A percentile compares a stretch with the other conserved stretches of the same genome.
These are phyloP conservation scores for Phytoseiulus persimilis DNA, from an alignment of 2,888 invertebrate species.

Conservation along the genomic window DNA sequence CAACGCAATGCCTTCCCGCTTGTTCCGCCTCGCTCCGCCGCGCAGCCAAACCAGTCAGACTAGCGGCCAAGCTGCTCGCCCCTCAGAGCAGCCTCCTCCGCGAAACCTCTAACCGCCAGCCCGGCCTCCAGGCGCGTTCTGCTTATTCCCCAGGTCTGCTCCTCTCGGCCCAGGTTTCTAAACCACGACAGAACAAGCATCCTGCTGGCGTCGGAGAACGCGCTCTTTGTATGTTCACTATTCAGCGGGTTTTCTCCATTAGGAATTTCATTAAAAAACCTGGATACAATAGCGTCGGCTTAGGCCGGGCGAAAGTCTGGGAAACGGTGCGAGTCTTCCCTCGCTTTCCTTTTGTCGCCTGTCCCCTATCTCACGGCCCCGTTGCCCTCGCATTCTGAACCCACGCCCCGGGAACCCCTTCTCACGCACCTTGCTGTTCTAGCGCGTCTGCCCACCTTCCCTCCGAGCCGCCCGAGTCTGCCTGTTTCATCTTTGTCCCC, in stretches of 20 bases:
- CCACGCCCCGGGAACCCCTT: neutral
- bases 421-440: neutral
- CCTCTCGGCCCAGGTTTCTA: neutral
- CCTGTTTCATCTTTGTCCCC: neutral
- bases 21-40: neutral
- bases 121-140: neutral
- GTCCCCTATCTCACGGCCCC: neutral
- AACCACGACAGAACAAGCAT: neutral
- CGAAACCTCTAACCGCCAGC: neutral
- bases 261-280: neutral
- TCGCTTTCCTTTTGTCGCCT: neutral
- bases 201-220: neutral
- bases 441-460: neutral
- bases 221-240: neutral
- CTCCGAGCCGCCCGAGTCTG: neutral
- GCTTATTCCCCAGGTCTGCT: neutral
- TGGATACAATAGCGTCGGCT: neutral
- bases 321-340: neutral
- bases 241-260: neutral
- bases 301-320: neutral
- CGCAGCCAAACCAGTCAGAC: neutral
- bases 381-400: neutral
- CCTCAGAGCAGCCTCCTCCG: neutral
- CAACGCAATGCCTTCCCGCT: neutral
- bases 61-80: neutral